Evolutionary conservation across 2,797 vertebrate species (phyloP), one percentile per base, ranked within the genome.

Genomic region (Sebastes steindachneri): DNA sequence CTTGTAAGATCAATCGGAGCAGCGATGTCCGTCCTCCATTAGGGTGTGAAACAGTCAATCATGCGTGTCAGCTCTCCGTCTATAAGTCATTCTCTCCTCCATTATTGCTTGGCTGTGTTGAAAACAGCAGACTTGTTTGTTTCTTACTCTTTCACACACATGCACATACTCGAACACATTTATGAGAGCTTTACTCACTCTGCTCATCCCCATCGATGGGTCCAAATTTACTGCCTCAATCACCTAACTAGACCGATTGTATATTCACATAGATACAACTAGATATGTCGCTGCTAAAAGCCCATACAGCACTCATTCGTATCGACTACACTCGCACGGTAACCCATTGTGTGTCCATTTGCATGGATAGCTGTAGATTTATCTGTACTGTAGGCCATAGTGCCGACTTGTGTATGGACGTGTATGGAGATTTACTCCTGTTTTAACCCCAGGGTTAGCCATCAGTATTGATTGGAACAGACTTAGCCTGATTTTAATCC

Each of bases 401-500:
- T 75, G 91, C 74, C 68, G 88, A 92, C 86, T 88, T 92, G 91
- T 88, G 92, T 89, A 90, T 90, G 89, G 89, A 94, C 87, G 73
- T 85, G 86, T 92, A 93, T 92, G 93, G 90, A 94, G 95, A 96
- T 95, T 95, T 95, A 96, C 92, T 91, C 89, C 86, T 88, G 87
- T 94, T 96, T 95, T 95, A 96, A 95, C 94, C 94, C 82, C 70
- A 65, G 88, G 91, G 94, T 95, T 92, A 93, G 93, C 91, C 95
- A 95, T 95, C 93, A 94, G 91, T 95, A 96, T 96, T 93, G 95
- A 96, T 96, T 85, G 88, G 79, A 89, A 90, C 90, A 91, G 92
- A 95, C 91, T 96, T 95, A 95, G 94, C 93, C 93, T 76, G 86
- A 92, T 94, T 94, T 94, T 95, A 95, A 96, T 95, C 94, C 92